A percentile compares a stretch with the other conserved stretches of the same genome.
phyloP scores from a whole-genome alignment of 2,113 vertebrate genomes.

The Anthoscopus minutus region DNA sequence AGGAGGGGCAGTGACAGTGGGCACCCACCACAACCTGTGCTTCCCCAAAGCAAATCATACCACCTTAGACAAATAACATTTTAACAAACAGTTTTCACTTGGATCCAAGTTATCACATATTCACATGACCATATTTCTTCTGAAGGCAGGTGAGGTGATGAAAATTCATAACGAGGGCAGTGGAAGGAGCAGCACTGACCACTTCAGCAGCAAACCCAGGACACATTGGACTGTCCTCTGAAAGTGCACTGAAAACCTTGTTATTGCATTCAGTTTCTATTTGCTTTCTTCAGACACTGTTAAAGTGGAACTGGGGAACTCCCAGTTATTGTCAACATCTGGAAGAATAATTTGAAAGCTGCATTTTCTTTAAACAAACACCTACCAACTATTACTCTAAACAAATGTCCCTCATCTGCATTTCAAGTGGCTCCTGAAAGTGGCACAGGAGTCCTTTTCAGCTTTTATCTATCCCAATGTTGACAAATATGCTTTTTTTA shows the following conservation, averaged over 20 bases:
- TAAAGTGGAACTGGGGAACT: not conserved
- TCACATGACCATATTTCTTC: rapidly evolving
- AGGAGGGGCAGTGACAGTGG: not conserved
- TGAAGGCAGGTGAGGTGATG: not conserved
- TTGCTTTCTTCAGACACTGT: not conserved
- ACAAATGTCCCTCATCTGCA: not conserved
- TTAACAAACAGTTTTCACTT: not conserved
- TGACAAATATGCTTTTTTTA: not conserved
- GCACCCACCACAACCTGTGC: rapidly evolving
- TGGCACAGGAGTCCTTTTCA: not conserved
- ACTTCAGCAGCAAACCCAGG: not conserved
- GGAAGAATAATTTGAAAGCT: not conserved
- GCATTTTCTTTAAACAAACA: not conserved
- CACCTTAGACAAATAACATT: not conserved
- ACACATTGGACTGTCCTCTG: not conserved
- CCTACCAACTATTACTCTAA: not conserved
- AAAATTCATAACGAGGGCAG: not conserved
- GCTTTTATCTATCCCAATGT: not conserved
- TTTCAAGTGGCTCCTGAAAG: not conserved
- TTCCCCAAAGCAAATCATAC: not conserved
- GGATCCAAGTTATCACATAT: not conserved
- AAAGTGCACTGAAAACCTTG: not conserved
- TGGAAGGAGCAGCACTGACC: not conserved
- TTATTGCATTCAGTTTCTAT: not conserved
- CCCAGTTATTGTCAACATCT: not conserved